phyloP scores from a whole-genome alignment of 2,113 vertebrate genomes.

The Oreochromis aureus region DNA sequence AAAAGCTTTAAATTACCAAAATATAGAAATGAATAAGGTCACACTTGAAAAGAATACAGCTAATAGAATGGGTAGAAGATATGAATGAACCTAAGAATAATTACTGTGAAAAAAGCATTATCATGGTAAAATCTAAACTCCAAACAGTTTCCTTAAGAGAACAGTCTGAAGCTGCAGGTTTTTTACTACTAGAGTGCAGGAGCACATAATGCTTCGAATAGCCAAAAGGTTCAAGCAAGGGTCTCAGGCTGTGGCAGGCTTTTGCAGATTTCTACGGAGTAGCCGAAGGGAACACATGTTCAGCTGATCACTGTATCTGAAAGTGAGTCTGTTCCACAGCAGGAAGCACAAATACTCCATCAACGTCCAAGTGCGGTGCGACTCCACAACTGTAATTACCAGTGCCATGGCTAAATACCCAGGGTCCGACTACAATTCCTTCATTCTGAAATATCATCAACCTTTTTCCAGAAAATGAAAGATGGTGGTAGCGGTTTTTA shows the following conservation, averaged over 20 bases:
- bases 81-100: neutral
- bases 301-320: neutral
- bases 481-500: neutral
- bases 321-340: neutral
- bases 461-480: neutral
- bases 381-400: neutral
- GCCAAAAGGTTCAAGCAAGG: neutral
- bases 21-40: neutral
- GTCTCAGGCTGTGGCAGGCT: neutral
- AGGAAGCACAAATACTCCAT: neutral
- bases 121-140: neutral
- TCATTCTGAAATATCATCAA: neutral
- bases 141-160: neutral
- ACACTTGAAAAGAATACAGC: neutral
- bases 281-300: neutral
- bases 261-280: neutral
- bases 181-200: neutral
- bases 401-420: neutral
- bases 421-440: neutral
- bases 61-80: neutral
- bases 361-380: neutral
- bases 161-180: neutral
- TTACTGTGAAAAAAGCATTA: neutral
- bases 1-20: neutral
- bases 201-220: neutral